Evolutionary conservation across 2,888 invertebrate genomes (phyloP), one percentile per base, ranked within the genome.

Genomic region (Corythucha ciliata): DNA sequence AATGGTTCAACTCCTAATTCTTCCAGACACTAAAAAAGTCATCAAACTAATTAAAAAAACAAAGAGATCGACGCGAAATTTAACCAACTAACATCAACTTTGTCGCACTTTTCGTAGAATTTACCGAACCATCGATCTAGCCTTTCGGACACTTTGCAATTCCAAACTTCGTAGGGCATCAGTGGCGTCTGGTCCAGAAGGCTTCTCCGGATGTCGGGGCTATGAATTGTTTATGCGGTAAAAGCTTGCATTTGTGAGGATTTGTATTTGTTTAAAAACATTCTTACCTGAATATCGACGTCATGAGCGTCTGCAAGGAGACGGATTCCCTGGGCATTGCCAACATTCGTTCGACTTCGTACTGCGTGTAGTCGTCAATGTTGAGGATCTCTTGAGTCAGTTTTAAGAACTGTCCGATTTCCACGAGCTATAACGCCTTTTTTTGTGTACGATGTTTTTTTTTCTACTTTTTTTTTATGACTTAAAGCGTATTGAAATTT

Each of bases 141-240:
- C 58, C 70, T 72, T 48, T 67, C 64, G 21, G 66, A 62, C 34
- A 77, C 64, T 56, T 72, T 71, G 40, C 69, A 67, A 24, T 72
- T 72, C 76, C 77, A 77, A 46, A 75, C 70, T 55, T 67, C 67
- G 60, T 76, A 77, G 3, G 77, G 74, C 76, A 77, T 76, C 25
- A 72, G 64, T 24, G 72, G 73, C 56, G 71, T 66, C 60, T 67
- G 68, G 41, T 69, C 69, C 48, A 73, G 57, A 55, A 68, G 69
- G 12, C 64, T 54, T 61, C 68, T 67, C 39, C 63, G 61, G 27
- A 62, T 59, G 16, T 69, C 67, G 1, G 68, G 63, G 49, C 70
- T 70, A 52, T 14, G 65, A 58, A 10, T 37, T 14, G 16, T n/a
- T 2, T 18, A 18, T 6, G 2, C 24, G 12, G 14, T 3, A 18